phyloP scores from a whole-genome alignment of 2,113 vertebrate genomes.

The Archilochus colubris region DNA sequence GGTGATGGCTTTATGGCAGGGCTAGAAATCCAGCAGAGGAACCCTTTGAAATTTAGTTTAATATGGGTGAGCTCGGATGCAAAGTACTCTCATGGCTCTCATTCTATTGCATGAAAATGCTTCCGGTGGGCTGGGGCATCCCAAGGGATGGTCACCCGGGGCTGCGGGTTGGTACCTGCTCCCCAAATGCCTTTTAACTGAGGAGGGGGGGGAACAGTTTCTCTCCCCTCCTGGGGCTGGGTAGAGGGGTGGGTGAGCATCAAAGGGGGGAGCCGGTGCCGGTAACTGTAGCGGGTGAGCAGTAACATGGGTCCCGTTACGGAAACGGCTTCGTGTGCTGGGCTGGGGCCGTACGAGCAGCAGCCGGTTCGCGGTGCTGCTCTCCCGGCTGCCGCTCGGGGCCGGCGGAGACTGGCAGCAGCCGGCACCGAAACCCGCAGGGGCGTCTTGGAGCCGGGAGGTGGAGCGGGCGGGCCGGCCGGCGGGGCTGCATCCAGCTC shows the following conservation, averaged over 20 bases:
- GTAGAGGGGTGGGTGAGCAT: neutral
- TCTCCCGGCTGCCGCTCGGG: neutral
- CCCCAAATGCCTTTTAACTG: neutral
- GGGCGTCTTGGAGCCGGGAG: neutral
- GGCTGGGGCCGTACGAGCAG: neutral
- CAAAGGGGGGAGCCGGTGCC: neutral
- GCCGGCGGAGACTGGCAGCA: neutral
- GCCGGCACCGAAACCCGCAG: neutral
- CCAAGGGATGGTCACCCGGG: neutral
- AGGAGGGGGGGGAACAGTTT: neutral
- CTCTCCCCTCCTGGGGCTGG: neutral
- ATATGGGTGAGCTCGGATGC: too few species aligned
- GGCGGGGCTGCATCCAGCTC: neutral
- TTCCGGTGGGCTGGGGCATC: accelerated
- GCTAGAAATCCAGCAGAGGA: neutral
- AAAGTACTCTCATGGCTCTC: neutral
- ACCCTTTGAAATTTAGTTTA: neutral
- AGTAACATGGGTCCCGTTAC: accelerated
- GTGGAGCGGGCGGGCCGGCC: neutral
- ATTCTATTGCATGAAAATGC: accelerated
- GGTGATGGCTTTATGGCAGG: neutral
- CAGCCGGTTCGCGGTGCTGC: neutral
- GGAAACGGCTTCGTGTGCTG: neutral
- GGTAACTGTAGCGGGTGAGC: accelerated
- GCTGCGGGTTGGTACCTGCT: too few species aligned